Evolutionary conservation across 2,888 invertebrate species (phyloP), one percentile per base, ranked within the genome.

Genomic region (Diadegma fenestrale): DNA sequence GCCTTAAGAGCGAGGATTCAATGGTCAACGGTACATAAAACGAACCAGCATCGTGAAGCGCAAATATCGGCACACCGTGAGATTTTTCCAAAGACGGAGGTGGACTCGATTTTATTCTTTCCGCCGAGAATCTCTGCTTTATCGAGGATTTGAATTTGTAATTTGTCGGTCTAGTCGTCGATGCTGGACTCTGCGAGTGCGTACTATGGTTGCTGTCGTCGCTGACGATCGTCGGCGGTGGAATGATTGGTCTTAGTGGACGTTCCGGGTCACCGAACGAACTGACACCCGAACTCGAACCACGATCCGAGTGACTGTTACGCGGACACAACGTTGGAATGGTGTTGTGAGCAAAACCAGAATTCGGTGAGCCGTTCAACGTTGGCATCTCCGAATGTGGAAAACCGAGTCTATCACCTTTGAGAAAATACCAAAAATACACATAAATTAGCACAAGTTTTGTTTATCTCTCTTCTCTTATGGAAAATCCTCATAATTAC

Each of bases 61-160:
- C 98, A 94, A 99, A 99, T 54, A 98, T 97, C 0, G 99, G 98
- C 71, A 98, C 96, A 72, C 96, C 95, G 87, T 96, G 95, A 10
- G 89, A 84, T 54, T 92, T 92, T 77, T 92, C 91, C 19, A 79
- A 78, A 26, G 69, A 72, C 6, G 89, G 79, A 7, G 92, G 89
- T 0, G 93, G 90, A 71, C 90, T 91, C 12, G 91, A 94, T 91
- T 95, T 95, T 87, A 94, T 94, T 90, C 94, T 94, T 86, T 95
- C 95, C n/a, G 94, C 94, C 76, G 95, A 94, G 84, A 99, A 99
- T 83, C 99, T 95, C 92, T 98, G 96, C 91, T 98, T 98, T 88
- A 99, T 99, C 92, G 97, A 97, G 91, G 97, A 98, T 94, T 99
- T 99, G 95, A 98, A 99, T 94, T 99, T 99, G 95, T 98, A 99